Percentiles rank a stretch among this genome's conserved stretches.
Conservation (phyloP, 2,113 vertebrate species). For the Catharus minimus region DNA sequence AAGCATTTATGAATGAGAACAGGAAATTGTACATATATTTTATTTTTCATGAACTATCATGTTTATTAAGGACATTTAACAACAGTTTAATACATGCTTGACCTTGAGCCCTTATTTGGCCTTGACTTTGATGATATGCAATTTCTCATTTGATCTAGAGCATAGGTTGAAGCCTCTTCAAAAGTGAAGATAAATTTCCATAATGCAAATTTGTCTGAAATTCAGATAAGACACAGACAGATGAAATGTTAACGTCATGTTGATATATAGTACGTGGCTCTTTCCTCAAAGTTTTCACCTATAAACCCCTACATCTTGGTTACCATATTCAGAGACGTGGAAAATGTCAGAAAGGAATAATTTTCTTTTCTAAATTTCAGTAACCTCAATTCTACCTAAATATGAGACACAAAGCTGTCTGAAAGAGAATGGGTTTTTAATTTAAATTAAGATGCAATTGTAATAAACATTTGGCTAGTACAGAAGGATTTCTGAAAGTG, state of each 20-base stretch:
- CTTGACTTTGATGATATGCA: background rate
- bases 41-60: background rate
- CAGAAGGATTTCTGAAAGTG: background rate
- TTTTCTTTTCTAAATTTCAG: background rate
- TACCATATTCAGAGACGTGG: background rate
- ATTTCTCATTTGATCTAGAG: background rate
- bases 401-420: background rate
- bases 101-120: background rate
- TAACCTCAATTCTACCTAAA: background rate
- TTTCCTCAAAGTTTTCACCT: background rate
- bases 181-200: slow-evolving; percentile 3
- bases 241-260: background rate
- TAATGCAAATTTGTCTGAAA: slow-evolving; percentile 14
- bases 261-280: background rate
- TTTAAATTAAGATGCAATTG: background rate
- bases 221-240: background rate
- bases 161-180: background rate
- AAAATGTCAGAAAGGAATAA: background rate
- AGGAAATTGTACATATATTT: background rate
- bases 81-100: background rate
- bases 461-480: background rate
- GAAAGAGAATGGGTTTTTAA: background rate
- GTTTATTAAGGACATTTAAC: background rate
- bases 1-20: background rate
- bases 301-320: background rate